Base-by-base conservation (phyloP, 2,113 vertebrate genomes). In the Ptychochromis oligacanthus region DNA sequence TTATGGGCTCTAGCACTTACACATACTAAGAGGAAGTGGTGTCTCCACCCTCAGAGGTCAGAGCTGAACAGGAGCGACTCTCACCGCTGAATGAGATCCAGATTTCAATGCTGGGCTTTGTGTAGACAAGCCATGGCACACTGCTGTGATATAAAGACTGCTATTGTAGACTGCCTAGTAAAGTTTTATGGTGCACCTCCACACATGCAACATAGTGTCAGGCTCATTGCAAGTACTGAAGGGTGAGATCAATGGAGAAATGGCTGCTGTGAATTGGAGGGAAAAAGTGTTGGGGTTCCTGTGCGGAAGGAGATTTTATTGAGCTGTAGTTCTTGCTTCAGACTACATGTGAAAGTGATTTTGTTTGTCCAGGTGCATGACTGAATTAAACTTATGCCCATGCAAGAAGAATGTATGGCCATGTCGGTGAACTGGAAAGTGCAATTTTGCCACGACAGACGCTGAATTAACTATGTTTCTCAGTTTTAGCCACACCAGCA, bases 91-190 rank as follows among this genome's bases (percentile, higher is more conserved):
- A 91, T 88, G 88, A 86, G 88, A 89, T 83, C 90, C 92, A 89
- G 88, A 85, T 89, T 86, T 93, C 87, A 94, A 92, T 92, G 87
- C 81, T 1, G 54, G 75, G 81, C 91, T 94, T 93, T 94, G 92
- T 95, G 84, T 38, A 28, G 85, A 81, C 65, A 34, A 28, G 77
- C 85, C 31, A 18, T 22, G 15, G 67, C 83, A 58, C 64, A 75
- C 75, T 22, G 85, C 86, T 78, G 83, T 36, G 79, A 85, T 57
- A 84, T 91, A 92, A 91, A 92, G 88, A 80, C 92, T 86, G 88
- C 91, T 91, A 90, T 94, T 94, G 87, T 91, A 89, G 87, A 90
- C 78, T 57, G 79, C 84, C 78, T 70, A 55, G 88, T 89, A 54
- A 93, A 87, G 81, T 89, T 92, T 94, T 88, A 87, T 76, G 83